phyloP scores from a whole-genome alignment of 2,888 invertebrate species.

The Ectemnius continuus region DNA sequence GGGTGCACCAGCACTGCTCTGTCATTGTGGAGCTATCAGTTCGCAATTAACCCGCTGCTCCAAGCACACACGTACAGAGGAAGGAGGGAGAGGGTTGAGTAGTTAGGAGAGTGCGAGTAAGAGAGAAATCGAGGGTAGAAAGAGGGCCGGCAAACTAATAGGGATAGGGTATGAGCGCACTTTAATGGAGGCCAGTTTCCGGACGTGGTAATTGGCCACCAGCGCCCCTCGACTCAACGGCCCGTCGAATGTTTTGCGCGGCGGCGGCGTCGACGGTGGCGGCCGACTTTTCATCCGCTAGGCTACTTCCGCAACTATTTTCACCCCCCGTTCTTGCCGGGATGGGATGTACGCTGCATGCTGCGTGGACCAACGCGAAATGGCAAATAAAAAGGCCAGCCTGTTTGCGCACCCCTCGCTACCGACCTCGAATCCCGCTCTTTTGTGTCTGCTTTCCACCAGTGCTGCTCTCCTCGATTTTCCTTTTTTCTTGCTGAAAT shows the following conservation, averaged over 20 bases:
- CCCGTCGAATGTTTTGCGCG: constrained; percentile 42
- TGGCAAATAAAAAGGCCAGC: not conserved
- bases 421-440: too few relatives aligned
- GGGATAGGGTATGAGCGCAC: constrained; percentile 35
- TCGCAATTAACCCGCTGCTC: constrained; percentile 47
- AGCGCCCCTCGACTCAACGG: constrained; percentile 14
- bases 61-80: not conserved
- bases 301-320: constrained; percentile 19
- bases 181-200: constrained; percentile 55
- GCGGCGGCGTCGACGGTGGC: not conserved
- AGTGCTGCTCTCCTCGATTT: too few relatives aligned
- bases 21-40: constrained; percentile 46
- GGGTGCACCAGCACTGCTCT: not conserved
- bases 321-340: constrained; percentile 24
- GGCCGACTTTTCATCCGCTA: constrained; percentile 30
- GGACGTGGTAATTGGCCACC: constrained; percentile 48
- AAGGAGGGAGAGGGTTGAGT: not conserved
- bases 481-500: too few relatives aligned
- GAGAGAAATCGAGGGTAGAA: not conserved
- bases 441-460: too few relatives aligned
- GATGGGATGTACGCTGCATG: constrained; percentile 10
- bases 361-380: not conserved
- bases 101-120: not conserved
- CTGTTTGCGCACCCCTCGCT: too few relatives aligned
- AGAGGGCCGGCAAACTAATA: constrained; percentile 36